Conservation (phyloP, 1,140 invertebrate genomes). For the Drosophila gunungcola region DNA sequence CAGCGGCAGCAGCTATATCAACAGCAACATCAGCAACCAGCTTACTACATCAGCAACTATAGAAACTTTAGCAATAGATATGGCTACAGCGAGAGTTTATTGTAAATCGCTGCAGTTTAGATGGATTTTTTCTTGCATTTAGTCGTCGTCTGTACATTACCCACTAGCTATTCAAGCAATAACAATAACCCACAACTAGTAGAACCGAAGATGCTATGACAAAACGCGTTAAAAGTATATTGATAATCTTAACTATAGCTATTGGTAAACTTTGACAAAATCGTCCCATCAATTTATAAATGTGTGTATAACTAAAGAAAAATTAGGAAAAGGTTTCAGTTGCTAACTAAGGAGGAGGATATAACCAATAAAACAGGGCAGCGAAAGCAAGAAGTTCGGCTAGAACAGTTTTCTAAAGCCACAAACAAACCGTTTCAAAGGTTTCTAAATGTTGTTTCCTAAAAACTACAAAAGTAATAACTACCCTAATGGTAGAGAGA, state of each 20-base stretch:
- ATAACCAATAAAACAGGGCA: constrained; percentile 11
- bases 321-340: constrained; percentile 60
- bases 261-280: constrained; percentile 38
- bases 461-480: constrained; percentile 35
- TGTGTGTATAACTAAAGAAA: constrained; percentile 54
- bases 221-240: constrained; percentile 35
- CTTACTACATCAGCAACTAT: constrained; percentile 42
- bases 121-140: constrained; percentile 65
- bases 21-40: constrained; percentile 24
- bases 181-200: constrained; percentile 68
- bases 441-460: constrained; percentile 81
- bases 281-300: constrained; percentile 52
- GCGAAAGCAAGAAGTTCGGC: constrained; percentile 8
- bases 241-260: constrained; percentile 43
- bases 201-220: constrained; percentile 73
- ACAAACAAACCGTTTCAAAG: constrained; percentile 58
- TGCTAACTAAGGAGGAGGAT: constrained; percentile 40
- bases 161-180: constrained; percentile 65
- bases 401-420: constrained; percentile 37
- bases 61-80: constrained; percentile 29
- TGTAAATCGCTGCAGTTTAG: constrained; percentile 37
- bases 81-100: constrained; percentile 37
- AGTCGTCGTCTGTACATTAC: constrained; percentile 64
- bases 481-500: constrained; percentile 13
- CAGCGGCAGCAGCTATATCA: constrained; percentile 15